Evolutionary conservation across 2,113 vertebrate species (phyloP), one percentile per base, ranked within the genome.

Genomic region (Chlamydotis undulata): DNA sequence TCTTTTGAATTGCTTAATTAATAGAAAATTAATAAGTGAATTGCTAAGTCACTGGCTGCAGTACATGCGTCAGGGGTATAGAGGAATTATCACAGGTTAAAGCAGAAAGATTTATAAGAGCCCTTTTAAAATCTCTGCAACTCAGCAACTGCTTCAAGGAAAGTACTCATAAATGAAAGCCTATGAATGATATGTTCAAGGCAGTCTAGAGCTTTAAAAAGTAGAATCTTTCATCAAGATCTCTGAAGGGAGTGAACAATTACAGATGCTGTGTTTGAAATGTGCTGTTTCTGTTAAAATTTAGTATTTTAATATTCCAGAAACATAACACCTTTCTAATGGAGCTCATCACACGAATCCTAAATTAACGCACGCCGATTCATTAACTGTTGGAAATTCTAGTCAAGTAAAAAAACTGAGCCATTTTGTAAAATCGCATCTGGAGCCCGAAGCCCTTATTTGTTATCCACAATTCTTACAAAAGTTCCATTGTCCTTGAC

Each of bases 401-500:
- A 87, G 26, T 50, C 10, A 31, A 57, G 56, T n/a, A 78, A 77
- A 43, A 41, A 43, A 87, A 90, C 3, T 2, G 39, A 83, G 81
- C 8, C 4, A 56, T 63, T 90, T 28, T 35, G 14, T 71, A 91
- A n/a, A n/a, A 79, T 35, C 35, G 21, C 59, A 95, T 15, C 39
- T 73, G 37, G 39, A 90, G 29, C 28, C 83, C 4, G 2, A 92
- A 12, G 65, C 22, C 47, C 29, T 68, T 75, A 73, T 77, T 90
- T 94, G 95, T 74, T 52, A 49, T 45, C 69, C 52, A 81, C 39
- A 75, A 31, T 61, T 64, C 95, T 87, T 82, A 87, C 9, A 94
- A 55, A 0, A 18, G 29, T 65, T 86, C 74, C 85, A 68, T 3
- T 95, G 95, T 96, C 95, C 95, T 95, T 96, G 95, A 92, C 80